Base-by-base conservation (phyloP, 2,888 invertebrate genomes). In the Amphiduros pacificus region DNA sequence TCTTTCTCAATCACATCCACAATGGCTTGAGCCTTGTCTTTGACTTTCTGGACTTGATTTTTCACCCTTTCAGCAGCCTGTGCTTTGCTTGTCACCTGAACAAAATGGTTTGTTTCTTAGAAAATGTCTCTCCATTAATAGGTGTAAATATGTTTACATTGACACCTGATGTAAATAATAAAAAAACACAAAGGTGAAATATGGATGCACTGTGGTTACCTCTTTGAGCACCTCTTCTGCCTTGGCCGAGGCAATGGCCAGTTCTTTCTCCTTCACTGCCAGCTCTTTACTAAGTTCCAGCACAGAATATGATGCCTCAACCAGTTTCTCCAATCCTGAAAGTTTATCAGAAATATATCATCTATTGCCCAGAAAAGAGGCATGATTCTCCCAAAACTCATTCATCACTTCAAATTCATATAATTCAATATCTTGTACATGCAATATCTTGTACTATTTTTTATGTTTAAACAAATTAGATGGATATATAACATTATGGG, bases 191-290 rank as follows among this genome's bases (percentile, higher is more conserved):
- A n/a, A n/a, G n/a, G n/a, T n/a, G n/a, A n/a, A n/a, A n/a, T n/a
- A n/a, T n/a, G n/a, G n/a, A n/a, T n/a, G n/a, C n/a, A n/a, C n/a
- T n/a, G n/a, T n/a, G n/a, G n/a, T 44, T 28, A 68, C 81, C 65
- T 80, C 78, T 59, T 81, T 79, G 31, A 82, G 72, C 27, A 82
- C 82, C 64, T 87, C 87, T 82, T 93, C 92, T 1, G 94, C 93
- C 81, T 89, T 89, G 36, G 87, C 87, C 20, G 90, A 90, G n/a
- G 93, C 93, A 50, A 88, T 86, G 26, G 87, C 89, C 67, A 94
- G 90, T 74, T 92, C 91, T 70, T 88, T 85, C 70, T 93, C 96
- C 92, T 91, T 94, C 36, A 89, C 84, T 64, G 89, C 89, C 56
- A 94, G 84, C 73, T 94, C 92, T 72, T 89, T 87, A 65, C 89